These are phyloP conservation scores for Cordilura impudica DNA, from an alignment of 2,888 invertebrate species.

Conservation along the genomic window DNA sequence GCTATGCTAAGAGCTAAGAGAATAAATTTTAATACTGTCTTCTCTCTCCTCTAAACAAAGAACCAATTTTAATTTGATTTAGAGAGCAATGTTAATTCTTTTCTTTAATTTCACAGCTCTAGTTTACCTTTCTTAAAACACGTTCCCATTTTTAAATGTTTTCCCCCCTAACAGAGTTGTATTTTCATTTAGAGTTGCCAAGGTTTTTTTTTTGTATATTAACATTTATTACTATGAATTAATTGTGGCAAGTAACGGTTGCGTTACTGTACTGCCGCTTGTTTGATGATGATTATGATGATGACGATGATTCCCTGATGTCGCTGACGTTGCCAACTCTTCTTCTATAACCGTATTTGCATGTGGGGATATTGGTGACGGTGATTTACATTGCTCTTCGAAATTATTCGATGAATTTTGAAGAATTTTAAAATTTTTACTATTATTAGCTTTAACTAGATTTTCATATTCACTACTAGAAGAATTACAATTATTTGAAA, in stretches of 20 bases:
- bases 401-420: slow-evolving; percentile 65
- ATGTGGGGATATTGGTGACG: slow-evolving; percentile 19
- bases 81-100: no score
- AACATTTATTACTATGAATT: slow-evolving; percentile 66
- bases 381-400: slow-evolving; percentile 51
- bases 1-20: no score
- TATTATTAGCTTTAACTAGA: slow-evolving; percentile 72
- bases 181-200: background rate
- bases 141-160: no score
- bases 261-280: slow-evolving; percentile 67
- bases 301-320: slow-evolving; percentile 50
- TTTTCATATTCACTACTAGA: slow-evolving; percentile 63
- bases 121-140: background rate
- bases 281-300: slow-evolving; percentile 28
- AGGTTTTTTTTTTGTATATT: background rate
- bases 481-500: slow-evolving; percentile 26
- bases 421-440: slow-evolving; percentile 71
- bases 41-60: no score
- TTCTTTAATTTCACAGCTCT: no score
- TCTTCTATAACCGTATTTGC: background rate
- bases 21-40: no score
- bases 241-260: slow-evolving; percentile 75
- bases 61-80: no score
- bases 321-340: slow-evolving; percentile 4
- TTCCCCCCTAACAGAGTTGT: background rate